Base-by-base conservation (phyloP, 2,888 invertebrate species). In the Rutpela maculata region DNA sequence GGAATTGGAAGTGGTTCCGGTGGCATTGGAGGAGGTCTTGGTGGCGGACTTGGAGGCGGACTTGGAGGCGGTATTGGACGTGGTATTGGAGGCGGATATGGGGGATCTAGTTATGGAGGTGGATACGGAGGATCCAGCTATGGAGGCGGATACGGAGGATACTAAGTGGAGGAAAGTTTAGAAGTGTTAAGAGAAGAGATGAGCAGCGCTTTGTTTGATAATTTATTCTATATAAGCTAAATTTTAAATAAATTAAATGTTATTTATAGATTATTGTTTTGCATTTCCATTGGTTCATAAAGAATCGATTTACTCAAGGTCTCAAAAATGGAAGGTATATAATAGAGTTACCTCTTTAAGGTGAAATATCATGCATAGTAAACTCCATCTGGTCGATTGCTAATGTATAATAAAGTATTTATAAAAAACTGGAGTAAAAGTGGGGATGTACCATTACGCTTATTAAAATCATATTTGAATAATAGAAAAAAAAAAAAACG, bases 141-240 rank as follows among this genome's bases (percentile, higher is more conserved):
- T 18, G 70, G 62, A 71, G 43, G 50, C 12, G 43, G 66, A 26
- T 26, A 26, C 22, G 22, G 22, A 26, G 22, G 22, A 62, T 35
- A 35, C 31, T 35, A 35, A 35, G n/a, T 43, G 19, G 22, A 26
- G 60, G 43, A 62, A 35, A n/a, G 38, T 2, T 0, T 0, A 65
- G 43, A 11, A 31, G 15, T 12, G 26, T 15, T 10, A 4, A n/a
- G 12, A 50, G 15, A 50, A 50, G 50, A 38, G 63, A 72, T 72
- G 72, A 63, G 72, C 72, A 72, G 55, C 72, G 19, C 56, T 63
- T 18, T 55, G 63, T 63, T 55, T 72, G 55, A 72, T 72, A 72
- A 72, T 63, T 72, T 72, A 63, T 63, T 72, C 18, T 63, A 31
- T 12, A 31, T 72, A 26, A 43, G 19, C 10, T 66, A 18, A 22